phyloP scores from a whole-genome alignment of 2,888 invertebrate species.

The Pyrrhosoma nymphula region DNA sequence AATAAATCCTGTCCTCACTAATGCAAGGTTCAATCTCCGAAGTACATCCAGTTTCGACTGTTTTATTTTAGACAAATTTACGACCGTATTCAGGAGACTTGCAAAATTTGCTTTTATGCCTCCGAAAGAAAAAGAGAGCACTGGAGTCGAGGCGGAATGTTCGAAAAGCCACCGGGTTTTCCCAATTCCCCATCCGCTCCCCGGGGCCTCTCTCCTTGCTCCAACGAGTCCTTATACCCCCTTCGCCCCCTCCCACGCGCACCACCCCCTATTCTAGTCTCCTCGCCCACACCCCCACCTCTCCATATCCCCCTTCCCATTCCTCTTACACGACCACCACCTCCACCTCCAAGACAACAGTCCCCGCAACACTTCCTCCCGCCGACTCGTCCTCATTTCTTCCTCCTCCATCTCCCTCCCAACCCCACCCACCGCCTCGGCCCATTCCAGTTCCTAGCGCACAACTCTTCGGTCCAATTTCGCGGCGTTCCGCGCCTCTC shows the following conservation, averaged over 20 bases:
- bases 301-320: neutral
- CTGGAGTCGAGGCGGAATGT: neutral
- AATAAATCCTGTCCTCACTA: too few species aligned
- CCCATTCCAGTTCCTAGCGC: neutral
- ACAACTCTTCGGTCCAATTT: neutral
- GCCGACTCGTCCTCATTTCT: conserved; percentile 33
- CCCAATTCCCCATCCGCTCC: neutral
- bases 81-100: too few species aligned
- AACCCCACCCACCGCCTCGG: too few species aligned
- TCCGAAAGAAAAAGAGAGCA: neutral
- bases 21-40: too few species aligned
- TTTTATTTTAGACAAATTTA: too few species aligned
- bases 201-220: neutral
- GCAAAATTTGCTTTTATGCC: too few species aligned
- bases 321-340: neutral
- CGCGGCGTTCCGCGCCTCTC: neutral
- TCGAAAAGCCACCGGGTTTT: neutral
- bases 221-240: neutral
- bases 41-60: too few species aligned
- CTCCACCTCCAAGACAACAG: neutral
- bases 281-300: neutral
- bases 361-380: neutral
- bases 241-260: neutral
- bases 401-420: neutral
- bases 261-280: neutral